phyloP scores from a whole-genome alignment of 2,888 invertebrate species.

The Desoria tigrina region DNA sequence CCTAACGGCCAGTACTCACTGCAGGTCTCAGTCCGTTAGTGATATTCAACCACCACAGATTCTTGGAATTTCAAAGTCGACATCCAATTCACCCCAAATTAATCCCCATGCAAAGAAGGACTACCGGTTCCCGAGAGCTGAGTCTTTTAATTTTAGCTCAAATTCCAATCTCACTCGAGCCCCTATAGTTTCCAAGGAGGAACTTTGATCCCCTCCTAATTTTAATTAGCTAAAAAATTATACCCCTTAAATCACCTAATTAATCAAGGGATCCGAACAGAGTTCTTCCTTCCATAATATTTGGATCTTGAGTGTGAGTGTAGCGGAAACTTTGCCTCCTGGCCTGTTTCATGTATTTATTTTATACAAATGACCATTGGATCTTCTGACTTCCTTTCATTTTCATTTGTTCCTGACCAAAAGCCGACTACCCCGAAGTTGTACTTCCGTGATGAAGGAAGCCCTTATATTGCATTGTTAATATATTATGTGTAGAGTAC shows the following conservation, averaged over 20 bases:
- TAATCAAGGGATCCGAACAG: not conserved
- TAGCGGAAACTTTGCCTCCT: no score
- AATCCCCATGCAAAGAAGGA: constrained; percentile 41
- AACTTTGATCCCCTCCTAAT: constrained; percentile 47
- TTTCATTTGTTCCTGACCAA: no score
- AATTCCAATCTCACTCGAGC: constrained; percentile 51
- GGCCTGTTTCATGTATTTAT: no score
- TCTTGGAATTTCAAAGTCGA: constrained; percentile 38
- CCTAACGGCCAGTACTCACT: constrained; percentile 59
- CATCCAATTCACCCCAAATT: constrained; percentile 47
- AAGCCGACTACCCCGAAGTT: no score
- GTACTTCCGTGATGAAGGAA: no score
- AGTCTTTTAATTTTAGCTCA: constrained; percentile 52
- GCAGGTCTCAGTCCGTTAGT: constrained; percentile 71
- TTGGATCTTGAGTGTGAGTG: no score
- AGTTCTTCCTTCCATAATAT: constrained; percentile 4
- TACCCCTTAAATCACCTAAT: not conserved
- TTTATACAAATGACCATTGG: no score
- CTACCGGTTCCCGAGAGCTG: constrained; percentile 48
- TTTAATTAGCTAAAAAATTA: not conserved
- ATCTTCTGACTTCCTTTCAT: no score
- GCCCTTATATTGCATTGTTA: no score
- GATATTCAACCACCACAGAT: constrained; percentile 61
- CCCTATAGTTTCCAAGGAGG: constrained; percentile 53
- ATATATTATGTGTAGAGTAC: no score